phyloP scores from a whole-genome alignment of 2,113 vertebrate genomes.

The Sinocyclocheilus anophthalmus region DNA sequence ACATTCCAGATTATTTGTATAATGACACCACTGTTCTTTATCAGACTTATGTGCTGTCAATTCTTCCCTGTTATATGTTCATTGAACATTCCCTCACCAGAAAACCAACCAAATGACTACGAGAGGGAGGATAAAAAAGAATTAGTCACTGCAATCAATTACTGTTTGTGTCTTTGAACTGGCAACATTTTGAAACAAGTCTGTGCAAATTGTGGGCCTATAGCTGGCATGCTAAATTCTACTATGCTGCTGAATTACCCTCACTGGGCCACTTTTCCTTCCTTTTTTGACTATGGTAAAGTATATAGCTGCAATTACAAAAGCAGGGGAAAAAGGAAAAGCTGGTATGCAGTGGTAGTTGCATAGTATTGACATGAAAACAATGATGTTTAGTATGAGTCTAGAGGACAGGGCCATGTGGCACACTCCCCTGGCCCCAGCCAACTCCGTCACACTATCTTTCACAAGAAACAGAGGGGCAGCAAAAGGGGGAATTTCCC shows the following conservation, averaged over 20 bases:
- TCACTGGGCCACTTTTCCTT: constrained; percentile 60
- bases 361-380: constrained; percentile 62
- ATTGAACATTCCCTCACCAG: constrained; percentile 69
- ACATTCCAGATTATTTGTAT: neutral
- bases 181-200: constrained; percentile 72
- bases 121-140: constrained; percentile 53
- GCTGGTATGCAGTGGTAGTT: constrained; percentile 59
- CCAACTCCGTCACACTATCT: constrained; percentile 19
- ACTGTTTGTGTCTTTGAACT: constrained; percentile 72
- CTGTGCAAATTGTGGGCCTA: constrained; percentile 70
- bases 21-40: constrained; percentile 52
- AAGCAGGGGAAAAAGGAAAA: constrained; percentile 49
- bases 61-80: constrained; percentile 69
- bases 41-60: constrained; percentile 61
- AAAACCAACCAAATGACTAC: constrained; percentile 75
- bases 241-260: constrained; percentile 65
- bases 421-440: constrained; percentile 4
- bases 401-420: constrained; percentile 4
- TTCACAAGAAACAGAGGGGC: constrained; percentile 28
- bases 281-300: constrained; percentile 68
- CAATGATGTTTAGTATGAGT: constrained; percentile 12
- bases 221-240: constrained; percentile 65
- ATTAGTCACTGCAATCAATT: constrained; percentile 77
- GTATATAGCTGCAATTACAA: constrained; percentile 71
- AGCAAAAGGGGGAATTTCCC: constrained; percentile 57